Evolutionary conservation across 2,888 invertebrate genomes (phyloP).

Genomic region (Andrena hattorfiana): DNA sequence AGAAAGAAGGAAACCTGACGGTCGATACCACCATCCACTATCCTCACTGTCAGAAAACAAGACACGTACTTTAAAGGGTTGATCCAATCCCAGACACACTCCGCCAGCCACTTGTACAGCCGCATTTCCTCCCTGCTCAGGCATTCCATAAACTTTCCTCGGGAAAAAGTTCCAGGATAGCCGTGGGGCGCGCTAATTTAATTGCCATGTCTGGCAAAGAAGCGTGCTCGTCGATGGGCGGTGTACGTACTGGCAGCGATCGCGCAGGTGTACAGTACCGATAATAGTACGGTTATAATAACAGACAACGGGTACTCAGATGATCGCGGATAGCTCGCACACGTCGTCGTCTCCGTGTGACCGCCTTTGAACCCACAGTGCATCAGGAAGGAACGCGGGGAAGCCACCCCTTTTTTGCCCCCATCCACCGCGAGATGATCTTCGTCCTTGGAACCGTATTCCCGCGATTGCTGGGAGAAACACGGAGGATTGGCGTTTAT

Average conservation of each 20-base stretch:
- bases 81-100: slow-evolving; percentile 19
- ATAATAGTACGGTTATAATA: slow-evolving; percentile 80
- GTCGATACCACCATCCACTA: neutral
- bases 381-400: slow-evolving; percentile 22
- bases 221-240: slow-evolving; percentile 55
- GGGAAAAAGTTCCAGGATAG: slow-evolving; percentile 38
- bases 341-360: slow-evolving; percentile 41
- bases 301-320: slow-evolving; percentile 65
- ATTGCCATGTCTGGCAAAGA: slow-evolving; percentile 63
- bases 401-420: slow-evolving; percentile 30
- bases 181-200: slow-evolving; percentile 68
- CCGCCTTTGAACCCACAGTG: neutral
- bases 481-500: slow-evolving; percentile 9
- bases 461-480: neutral
- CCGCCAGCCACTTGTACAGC: neutral
- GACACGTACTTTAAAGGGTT: neutral
- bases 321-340: slow-evolving; percentile 45
- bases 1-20: neutral
- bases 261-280: slow-evolving; percentile 75
- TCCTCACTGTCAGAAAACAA: neutral
- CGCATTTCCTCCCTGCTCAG: slow-evolving; percentile 13
- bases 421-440: slow-evolving; percentile 37
- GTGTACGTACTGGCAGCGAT: slow-evolving; percentile 33
- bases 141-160: slow-evolving; percentile 37
- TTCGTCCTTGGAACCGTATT: slow-evolving; percentile 11